Base-by-base conservation (phyloP, 64 coral and sea anemone genomes). In the Exaiptasia diaphana region DNA sequence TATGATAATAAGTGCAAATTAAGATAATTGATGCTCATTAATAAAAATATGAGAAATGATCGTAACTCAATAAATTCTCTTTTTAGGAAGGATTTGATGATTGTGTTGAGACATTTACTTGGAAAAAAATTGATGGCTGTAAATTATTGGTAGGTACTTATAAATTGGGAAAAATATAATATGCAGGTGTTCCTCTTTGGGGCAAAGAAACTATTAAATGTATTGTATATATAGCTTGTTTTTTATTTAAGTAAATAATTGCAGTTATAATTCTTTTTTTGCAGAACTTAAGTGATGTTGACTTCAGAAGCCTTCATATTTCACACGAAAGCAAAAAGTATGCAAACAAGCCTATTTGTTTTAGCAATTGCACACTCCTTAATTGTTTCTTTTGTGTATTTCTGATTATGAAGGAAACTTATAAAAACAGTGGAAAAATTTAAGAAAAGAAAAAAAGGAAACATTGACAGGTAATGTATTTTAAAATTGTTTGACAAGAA, bases 301-400 rank as follows among this genome's bases (percentile, higher is more conserved):
- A 87, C 18, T 67, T 87, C 18, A 87, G 56, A 34, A 1, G 58
- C 10, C 43, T 87, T 54, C 84, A 65, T 32, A 52, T 87, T 49
- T 87, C 84, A 13, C 42, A 67, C 63, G 73, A 87, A 12, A 87
- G 84, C 14, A 87, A 78, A 68, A 78, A 56, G 84, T 87, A 40
- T 41, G 38, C 33, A 6, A 30, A 67, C 10, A 29, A 22, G 25
- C 18, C 24, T 17, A 24, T 30, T 29, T 67, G 33, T 22, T 14
- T 62, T n/a, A 22, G 57, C 6, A 6, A 62, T 5, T 62, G 22
- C 20, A 8, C 20, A 22, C 57, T 9, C 20, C 18, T 62, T 6
- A 10, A 22, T 30, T 30, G 5, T 62, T 6, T 62, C 28, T 10
- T n/a, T 31, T 38, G 32, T 77, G 52, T 14, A 24, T 54, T 41